phyloP scores from a whole-genome alignment of 2,888 invertebrate genomes.

The Phortica okadai region DNA sequence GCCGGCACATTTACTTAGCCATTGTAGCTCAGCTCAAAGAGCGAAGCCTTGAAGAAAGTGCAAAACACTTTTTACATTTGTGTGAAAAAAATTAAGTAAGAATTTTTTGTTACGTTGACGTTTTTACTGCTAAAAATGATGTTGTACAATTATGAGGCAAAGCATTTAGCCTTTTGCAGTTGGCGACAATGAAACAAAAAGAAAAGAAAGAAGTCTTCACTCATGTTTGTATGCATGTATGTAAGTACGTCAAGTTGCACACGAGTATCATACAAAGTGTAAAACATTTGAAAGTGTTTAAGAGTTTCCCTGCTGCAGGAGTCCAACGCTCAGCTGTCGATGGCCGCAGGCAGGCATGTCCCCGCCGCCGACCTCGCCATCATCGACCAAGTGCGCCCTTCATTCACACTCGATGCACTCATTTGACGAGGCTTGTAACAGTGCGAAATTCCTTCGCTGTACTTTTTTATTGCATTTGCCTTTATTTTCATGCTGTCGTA shows the following conservation, averaged over 20 bases:
- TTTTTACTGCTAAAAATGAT: constrained; percentile 58
- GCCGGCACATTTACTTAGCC: not conserved
- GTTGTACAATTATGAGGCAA: constrained; percentile 60
- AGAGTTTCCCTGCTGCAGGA: not conserved
- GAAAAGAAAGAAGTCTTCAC: constrained; percentile 3
- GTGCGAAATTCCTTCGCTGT: constrained; percentile 30
- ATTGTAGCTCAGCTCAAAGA: not conserved
- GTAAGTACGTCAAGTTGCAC: constrained; percentile 8
- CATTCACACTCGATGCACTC: constrained; percentile 68
- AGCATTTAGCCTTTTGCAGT: constrained; percentile 49
- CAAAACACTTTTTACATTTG: not conserved
- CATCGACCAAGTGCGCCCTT: constrained; percentile 64
- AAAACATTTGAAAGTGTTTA: not conserved
- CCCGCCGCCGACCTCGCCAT: constrained; percentile 50
- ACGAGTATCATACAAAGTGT: constrained; percentile 14
- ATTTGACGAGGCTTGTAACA: constrained; percentile 20
- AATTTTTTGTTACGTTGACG: constrained; percentile 39
- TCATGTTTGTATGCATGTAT: not conserved
- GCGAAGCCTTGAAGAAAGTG: not conserved
- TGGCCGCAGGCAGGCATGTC: not conserved
- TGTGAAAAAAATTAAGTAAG: constrained; percentile 21
- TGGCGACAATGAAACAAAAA: not conserved
- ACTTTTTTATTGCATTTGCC: not conserved
- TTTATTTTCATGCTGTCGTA: constrained; percentile 1
- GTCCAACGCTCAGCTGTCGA: not conserved